These are phyloP conservation scores for Ammodytes dubius DNA, from an alignment of 2,113 vertebrate genomes.

Conservation along the genomic window DNA sequence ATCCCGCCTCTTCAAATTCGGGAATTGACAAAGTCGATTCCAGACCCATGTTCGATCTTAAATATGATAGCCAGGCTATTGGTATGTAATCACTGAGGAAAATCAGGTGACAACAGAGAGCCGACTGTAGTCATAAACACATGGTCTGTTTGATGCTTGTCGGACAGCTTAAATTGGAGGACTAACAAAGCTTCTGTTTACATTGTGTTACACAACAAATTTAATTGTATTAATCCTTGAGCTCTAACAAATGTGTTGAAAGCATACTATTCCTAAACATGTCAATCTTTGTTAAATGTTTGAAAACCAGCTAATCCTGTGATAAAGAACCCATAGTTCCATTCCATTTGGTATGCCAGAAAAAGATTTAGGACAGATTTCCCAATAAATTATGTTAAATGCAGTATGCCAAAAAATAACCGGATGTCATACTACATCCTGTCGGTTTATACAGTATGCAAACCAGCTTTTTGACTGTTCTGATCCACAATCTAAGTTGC, in stretches of 20 bases:
- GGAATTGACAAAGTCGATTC: too few species aligned
- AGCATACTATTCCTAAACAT: too few species aligned
- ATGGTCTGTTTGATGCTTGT: neutral
- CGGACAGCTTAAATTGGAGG: neutral
- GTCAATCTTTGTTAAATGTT: neutral
- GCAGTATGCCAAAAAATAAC: too few species aligned
- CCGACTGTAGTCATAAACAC: neutral
- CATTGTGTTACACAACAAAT: neutral
- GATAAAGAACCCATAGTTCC: too few species aligned
- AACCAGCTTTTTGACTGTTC: neutral
- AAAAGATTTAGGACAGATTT: too few species aligned
- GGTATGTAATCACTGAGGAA: neutral
- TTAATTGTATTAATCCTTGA: neutral
- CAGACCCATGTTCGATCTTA: too few species aligned
- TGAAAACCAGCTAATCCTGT: neutral
- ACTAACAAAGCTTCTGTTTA: slow-evolving; percentile 1
- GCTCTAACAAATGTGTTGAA: neutral
- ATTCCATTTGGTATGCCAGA: too few species aligned
- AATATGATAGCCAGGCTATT: too few species aligned
- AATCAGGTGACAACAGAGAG: neutral
- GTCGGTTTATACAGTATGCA: neutral
- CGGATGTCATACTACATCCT: too few species aligned
- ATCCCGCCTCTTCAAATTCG: too few species aligned
- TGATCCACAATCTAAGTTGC: too few species aligned
- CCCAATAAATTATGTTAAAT: too few species aligned